Percentiles rank a stretch among this genome's conserved stretches.
phyloP scores from a whole-genome alignment of 2,888 invertebrate species.

The Coenonympha arcania region DNA sequence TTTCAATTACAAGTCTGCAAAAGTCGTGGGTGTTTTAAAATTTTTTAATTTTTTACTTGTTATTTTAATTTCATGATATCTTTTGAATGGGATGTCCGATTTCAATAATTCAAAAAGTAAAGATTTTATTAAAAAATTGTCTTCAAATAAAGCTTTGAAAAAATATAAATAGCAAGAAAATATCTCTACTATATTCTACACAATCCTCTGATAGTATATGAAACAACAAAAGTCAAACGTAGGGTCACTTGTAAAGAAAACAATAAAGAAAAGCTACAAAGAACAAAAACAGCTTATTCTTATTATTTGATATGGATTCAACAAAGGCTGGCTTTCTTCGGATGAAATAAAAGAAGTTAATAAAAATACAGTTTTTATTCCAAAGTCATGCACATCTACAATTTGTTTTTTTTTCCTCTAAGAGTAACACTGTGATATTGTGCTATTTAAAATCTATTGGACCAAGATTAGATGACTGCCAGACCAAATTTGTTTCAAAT shows the following conservation, averaged over 20 bases:
- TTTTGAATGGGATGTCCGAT: no score
- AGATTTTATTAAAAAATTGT: no score
- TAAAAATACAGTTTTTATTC: slow-evolving; percentile 69
- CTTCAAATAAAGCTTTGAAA: no score
- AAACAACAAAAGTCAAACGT: slow-evolving; percentile 1
- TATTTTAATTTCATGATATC: no score
- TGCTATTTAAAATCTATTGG: slow-evolving; percentile 51
- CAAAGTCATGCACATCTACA: slow-evolving; percentile 71
- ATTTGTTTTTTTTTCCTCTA: slow-evolving; percentile 45
- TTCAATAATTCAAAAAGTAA: no score
- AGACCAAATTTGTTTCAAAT: no score
- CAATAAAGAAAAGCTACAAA: slow-evolving; percentile 3
- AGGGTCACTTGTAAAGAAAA: slow-evolving; percentile 2
- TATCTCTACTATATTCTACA: not conserved
- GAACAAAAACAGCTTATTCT: slow-evolving; percentile 2
- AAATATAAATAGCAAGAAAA: no score
- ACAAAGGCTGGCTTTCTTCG: not conserved
- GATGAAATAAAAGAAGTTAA: slow-evolving; percentile 36
- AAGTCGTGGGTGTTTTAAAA: no score
- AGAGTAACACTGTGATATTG: slow-evolving; percentile 60
- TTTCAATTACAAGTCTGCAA: no score
- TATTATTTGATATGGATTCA: slow-evolving; percentile 6
- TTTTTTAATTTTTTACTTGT: no score
- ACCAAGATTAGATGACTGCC: no score
- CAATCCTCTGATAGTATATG: not conserved